phyloP scores from a whole-genome alignment of 2,113 vertebrate species.

The Anguilla rostrata region DNA sequence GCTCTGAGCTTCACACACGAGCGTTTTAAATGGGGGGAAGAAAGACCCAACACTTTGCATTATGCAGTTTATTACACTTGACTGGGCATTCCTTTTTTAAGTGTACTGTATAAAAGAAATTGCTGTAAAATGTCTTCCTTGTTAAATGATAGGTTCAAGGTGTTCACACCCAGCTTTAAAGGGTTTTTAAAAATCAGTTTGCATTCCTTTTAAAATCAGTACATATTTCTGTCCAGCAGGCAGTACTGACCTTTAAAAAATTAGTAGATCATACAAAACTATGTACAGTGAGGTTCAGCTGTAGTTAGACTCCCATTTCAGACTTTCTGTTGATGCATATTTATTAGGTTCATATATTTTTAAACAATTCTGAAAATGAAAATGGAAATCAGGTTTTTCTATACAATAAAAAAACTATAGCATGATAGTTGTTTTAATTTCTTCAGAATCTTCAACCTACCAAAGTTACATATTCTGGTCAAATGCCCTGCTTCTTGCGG shows the following conservation, averaged over 20 bases:
- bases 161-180: not conserved
- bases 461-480: not conserved
- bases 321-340: not conserved
- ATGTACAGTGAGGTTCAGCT: not conserved
- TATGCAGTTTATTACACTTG: not conserved
- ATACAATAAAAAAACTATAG: not conserved
- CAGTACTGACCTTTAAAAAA: not conserved
- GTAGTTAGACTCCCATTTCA: not conserved
- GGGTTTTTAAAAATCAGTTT: not conserved
- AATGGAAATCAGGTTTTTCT: not conserved
- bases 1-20: not conserved
- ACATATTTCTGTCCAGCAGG: conserved; percentile 2
- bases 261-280: not conserved
- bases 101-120: not conserved
- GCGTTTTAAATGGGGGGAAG: not conserved
- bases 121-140: not conserved
- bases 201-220: not conserved
- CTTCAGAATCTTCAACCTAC: not conserved
- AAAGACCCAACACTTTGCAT: not conserved
- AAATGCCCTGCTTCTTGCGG: conserved; percentile 62
- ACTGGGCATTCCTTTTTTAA: not conserved
- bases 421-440: not conserved
- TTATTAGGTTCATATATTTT: not conserved
- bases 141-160: not conserved
- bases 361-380: not conserved